Evolutionary conservation across 2,113 vertebrate genomes (phyloP), one percentile per base, ranked within the genome.

Genomic region (Callipepla squamata): DNA sequence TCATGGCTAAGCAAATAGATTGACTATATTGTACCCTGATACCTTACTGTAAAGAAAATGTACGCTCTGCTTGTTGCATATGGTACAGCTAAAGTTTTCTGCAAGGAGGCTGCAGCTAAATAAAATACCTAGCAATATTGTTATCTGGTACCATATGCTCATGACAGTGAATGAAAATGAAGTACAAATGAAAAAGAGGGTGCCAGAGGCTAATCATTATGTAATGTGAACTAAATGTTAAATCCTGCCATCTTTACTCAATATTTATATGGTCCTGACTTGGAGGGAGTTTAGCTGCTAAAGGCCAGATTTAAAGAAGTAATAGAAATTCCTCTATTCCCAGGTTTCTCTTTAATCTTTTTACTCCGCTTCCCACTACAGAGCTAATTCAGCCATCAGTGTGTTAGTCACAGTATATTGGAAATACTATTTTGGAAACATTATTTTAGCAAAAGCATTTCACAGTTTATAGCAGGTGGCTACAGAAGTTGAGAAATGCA

Each of bases 401-500:
- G 38, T 59, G 61, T 90, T 90, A 89, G 95, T 79, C 91, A 85
- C 63, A 75, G 89, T 55, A 70, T 75, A 91, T 50, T 66, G 61
- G 51, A 90, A 91, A 85, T 6, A 50, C 40, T 85, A 87, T 90
- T 91, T 90, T 78, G 85, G 36, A 63, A 63, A 28, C 61, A 40
- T 62, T 28, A 63, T 63, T 63, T 40, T 28, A 63, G 48, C 47
- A 70, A 53, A 89, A 85, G 59, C 82, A n/a, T 51, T 78, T 14
- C 44, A 58, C 40, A 47, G 73, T 69, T 81, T 90, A 73, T 68
- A 87, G 38, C 82, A 96, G 83, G 72, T 45, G 61, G 30, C 68
- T 26, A 8, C 3, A 80, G 61, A 87, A 96, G 93, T 93, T 96
- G 85, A 97, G 94, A 97, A 89, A 95, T 57, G 90, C 91, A 94